A percentile compares a stretch with the other conserved stretches of the same genome.
Evolutionary conservation across 2,797 vertebrate species (phyloP).

Genomic region (Moxostoma hubbsi): DNA sequence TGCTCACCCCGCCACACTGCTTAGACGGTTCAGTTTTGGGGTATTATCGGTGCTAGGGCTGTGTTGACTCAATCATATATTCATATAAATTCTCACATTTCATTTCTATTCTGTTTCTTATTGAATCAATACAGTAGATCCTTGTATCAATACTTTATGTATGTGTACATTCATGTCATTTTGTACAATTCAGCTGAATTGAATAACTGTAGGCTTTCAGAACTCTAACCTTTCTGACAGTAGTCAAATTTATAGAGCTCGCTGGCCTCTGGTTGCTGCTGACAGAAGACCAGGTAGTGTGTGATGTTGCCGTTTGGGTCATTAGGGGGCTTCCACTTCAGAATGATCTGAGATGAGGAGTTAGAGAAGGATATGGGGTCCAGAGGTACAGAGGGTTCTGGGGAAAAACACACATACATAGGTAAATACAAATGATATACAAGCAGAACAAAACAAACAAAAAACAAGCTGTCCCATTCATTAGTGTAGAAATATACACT

Average conservation of each 20-base stretch:
- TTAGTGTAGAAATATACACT: slow-evolving; percentile 49
- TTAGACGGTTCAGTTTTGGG: not conserved
- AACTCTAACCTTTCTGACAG: slow-evolving; percentile 89
- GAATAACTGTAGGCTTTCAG: too few relatives aligned
- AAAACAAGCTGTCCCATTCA: slow-evolving; percentile 3
- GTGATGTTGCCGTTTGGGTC: slow-evolving; percentile 97
- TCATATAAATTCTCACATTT: too few relatives aligned
- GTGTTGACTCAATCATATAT: too few relatives aligned
- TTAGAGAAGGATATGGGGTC: slow-evolving; percentile 95
- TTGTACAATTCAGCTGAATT: too few relatives aligned
- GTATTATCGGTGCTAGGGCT: not conserved
- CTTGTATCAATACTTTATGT: too few relatives aligned
- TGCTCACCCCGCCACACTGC: too few relatives aligned
- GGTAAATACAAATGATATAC: not conserved
- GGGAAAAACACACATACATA: not conserved
- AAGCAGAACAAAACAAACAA: slow-evolving; percentile 11
- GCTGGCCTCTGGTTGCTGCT: slow-evolving; percentile 89
- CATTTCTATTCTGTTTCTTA: too few relatives aligned
- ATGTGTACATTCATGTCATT: too few relatives aligned
- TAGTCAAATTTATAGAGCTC: slow-evolving; percentile 96
- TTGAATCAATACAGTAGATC: too few relatives aligned
- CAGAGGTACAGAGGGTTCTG: slow-evolving; percentile 92
- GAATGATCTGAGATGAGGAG: slow-evolving; percentile 93
- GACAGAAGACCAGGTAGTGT: slow-evolving; percentile 93
- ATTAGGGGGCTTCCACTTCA: slow-evolving; percentile 95